Evolutionary conservation across 2,888 invertebrate species (phyloP).

Genomic region (Tachina fera): DNA sequence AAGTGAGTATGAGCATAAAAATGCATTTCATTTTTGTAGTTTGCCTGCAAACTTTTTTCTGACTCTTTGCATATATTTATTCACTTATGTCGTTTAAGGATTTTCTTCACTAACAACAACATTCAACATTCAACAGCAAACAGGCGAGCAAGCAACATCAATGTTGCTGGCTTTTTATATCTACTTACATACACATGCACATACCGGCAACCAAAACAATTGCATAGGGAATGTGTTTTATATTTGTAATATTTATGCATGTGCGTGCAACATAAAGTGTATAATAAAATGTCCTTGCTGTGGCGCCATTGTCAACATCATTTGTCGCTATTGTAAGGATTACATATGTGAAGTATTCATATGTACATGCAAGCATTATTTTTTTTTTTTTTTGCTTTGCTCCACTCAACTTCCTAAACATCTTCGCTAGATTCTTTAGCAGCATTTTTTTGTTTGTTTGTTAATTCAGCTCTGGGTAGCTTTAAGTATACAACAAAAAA

Average conservation of each 20-base stretch:
- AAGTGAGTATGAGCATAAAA: background rate
- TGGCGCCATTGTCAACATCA: conserved; percentile 72
- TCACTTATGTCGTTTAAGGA: conserved; percentile 61
- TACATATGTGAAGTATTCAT: conserved; percentile 66
- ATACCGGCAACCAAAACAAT: conserved; percentile 13
- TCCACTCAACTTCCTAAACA: conserved; percentile 5
- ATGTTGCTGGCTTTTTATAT: conserved; percentile 38
- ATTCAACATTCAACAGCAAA: conserved; percentile 31
- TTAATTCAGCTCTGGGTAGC: conserved; percentile 58
- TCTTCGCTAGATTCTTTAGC: conserved; percentile 25
- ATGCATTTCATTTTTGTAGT: conserved; percentile 38
- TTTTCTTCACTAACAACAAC: conserved; percentile 55
- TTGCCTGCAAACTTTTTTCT: conserved; percentile 23
- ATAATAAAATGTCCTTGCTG: conserved; percentile 56
- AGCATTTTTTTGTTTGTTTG: conserved; percentile 16
- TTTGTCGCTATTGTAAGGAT: conserved; percentile 70
- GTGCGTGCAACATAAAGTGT: conserved; percentile 27
- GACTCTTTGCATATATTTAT: conserved; percentile 60
- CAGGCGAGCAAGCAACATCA: conserved; percentile 42
- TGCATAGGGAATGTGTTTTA: conserved; percentile 10
- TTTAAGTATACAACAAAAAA: conserved; percentile 45
- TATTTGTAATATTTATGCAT: conserved; percentile 41
- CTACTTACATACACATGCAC: background rate
- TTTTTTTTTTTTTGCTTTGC: conserved; percentile 7
- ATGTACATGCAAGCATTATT: background rate